These are phyloP conservation scores for Lontra canadensis DNA, from an alignment of 2,113 vertebrate species.

Conservation along the genomic window DNA sequence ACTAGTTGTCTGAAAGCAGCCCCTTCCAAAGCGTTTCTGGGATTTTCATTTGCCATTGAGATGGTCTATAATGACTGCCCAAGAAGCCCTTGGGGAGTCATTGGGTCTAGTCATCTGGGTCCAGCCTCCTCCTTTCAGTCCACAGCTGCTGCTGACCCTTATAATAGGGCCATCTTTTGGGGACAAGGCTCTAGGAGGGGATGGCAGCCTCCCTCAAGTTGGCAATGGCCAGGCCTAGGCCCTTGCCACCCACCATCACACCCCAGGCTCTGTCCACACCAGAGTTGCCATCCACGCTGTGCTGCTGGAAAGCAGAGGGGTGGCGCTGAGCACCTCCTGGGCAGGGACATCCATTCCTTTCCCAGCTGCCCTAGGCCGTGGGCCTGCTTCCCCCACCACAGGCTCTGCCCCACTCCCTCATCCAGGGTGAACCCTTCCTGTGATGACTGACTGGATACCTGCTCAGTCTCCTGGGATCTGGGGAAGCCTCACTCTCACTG, in stretches of 20 bases:
- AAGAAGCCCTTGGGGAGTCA: too few relatives aligned
- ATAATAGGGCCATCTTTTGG: not conserved
- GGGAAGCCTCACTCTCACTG: fast-evolving
- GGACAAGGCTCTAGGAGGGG: not conserved
- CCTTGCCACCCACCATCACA: fast-evolving
- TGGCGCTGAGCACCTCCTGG: fast-evolving
- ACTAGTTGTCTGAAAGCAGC: not conserved
- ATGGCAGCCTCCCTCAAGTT: too few relatives aligned
- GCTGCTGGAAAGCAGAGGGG: not conserved
- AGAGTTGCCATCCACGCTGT: fast-evolving
- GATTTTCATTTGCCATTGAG: not conserved
- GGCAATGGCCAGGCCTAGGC: not conserved
- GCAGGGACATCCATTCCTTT: not conserved
- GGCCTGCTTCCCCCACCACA: not conserved
- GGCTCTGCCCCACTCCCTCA: fast-evolving
- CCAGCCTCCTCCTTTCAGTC: not conserved
- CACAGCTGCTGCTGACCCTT: not conserved
- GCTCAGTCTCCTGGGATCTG: not conserved
- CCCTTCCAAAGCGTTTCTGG: fast-evolving
- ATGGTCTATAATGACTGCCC: not conserved
- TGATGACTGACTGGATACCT: fast-evolving
- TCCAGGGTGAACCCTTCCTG: not conserved
- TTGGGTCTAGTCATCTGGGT: too few relatives aligned
- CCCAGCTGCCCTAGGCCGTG: not conserved
- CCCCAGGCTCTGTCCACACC: too few relatives aligned